phyloP scores from a whole-genome alignment of 2,113 vertebrate species.

The Cricetomys ansorgei region DNA sequence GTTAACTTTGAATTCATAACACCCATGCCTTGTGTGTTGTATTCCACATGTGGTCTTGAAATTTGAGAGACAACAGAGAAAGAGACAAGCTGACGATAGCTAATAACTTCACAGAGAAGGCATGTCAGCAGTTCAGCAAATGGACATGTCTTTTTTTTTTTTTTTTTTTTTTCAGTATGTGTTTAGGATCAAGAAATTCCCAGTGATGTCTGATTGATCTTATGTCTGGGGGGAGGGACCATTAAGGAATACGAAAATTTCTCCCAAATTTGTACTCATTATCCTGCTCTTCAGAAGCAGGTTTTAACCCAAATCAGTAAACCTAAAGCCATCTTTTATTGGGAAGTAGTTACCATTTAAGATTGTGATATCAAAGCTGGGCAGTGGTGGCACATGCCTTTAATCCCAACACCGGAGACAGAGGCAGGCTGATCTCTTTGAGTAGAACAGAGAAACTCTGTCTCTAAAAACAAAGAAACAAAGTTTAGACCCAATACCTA shows the following conservation, averaged over 20 bases:
- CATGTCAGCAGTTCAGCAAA: not conserved
- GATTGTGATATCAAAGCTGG: not conserved
- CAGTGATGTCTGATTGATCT: not conserved
- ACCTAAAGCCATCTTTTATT: not conserved
- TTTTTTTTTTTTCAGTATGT: not conserved
- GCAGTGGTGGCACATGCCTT: too few relatives aligned
- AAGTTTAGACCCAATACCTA: not conserved
- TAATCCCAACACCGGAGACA: too few relatives aligned
- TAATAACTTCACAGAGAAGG: not conserved
- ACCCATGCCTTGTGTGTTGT: not conserved
- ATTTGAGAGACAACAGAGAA: not conserved
- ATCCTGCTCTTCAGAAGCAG: not conserved
- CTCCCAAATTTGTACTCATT: not conserved
- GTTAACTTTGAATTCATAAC: not conserved
- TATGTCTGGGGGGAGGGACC: not conserved
- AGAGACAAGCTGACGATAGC: not conserved
- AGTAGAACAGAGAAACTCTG: too few relatives aligned
- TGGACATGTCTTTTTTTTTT: not conserved
- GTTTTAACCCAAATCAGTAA: not conserved
- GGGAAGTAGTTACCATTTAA: not conserved
- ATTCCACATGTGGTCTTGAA: not conserved
- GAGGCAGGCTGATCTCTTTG: too few relatives aligned
- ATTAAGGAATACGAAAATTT: not conserved
- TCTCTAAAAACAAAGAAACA: too few relatives aligned
- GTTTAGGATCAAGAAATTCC: conserved; percentile 17